These are phyloP conservation scores for Drosophila emarginata DNA, from an alignment of 2,888 invertebrate genomes.

Conservation along the genomic window DNA sequence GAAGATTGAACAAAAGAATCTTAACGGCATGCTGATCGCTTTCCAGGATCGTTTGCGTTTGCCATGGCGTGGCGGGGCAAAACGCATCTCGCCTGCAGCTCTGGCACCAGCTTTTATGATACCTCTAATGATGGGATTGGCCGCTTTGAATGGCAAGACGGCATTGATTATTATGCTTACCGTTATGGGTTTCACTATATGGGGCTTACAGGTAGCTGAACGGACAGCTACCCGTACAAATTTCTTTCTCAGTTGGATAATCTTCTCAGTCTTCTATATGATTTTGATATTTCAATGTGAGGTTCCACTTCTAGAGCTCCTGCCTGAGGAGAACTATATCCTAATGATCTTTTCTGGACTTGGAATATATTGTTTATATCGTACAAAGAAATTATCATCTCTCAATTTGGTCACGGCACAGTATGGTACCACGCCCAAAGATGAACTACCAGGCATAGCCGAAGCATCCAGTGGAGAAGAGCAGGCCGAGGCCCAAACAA, in stretches of 20 bases:
- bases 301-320: slow-evolving; percentile 88
- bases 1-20: slow-evolving; percentile 54
- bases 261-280: slow-evolving; percentile 87
- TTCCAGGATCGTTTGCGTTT: slow-evolving; percentile 84
- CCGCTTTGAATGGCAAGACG: slow-evolving; percentile 83
- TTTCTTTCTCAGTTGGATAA: slow-evolving; percentile 90
- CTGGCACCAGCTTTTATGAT: slow-evolving; percentile 83
- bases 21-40: slow-evolving; percentile 82
- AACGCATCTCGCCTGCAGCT: slow-evolving; percentile 83
- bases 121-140: slow-evolving; percentile 83
- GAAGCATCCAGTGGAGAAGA: slow-evolving; percentile 80
- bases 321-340: slow-evolving; percentile 86
- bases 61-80: slow-evolving; percentile 85
- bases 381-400: slow-evolving; percentile 70
- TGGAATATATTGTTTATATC: slow-evolving; percentile 71
- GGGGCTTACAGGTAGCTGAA: slow-evolving; percentile 71
- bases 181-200: slow-evolving; percentile 67
- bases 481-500: slow-evolving; percentile 71
- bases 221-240: slow-evolving; percentile 84
- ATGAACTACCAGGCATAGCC: slow-evolving; percentile 77
- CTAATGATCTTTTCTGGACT: slow-evolving; percentile 81
- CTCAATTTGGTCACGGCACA: slow-evolving; percentile 79
- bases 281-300: slow-evolving; percentile 88
- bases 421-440: slow-evolving; percentile 72
- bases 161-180: slow-evolving; percentile 78